Conservation (phyloP, 2,113 vertebrate species). For the Cyprinus carpio region DNA sequence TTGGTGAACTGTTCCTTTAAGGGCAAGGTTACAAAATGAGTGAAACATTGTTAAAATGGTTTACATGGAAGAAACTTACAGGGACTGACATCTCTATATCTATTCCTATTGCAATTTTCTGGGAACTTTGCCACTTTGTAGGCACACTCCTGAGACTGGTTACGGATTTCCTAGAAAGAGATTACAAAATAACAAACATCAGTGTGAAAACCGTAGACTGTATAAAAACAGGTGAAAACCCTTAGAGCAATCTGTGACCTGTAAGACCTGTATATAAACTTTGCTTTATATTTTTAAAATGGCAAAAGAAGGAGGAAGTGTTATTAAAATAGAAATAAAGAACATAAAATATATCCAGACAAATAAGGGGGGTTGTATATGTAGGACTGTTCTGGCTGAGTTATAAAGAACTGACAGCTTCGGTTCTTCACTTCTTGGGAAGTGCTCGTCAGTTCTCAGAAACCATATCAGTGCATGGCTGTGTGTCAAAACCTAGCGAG, state of each 20-base stretch:
- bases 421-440: conserved; percentile 35
- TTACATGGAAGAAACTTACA: conserved; percentile 81
- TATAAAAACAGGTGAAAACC: no score
- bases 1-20: not conserved
- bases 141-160: conserved; percentile 87
- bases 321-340: not conserved
- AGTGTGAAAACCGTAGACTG: not conserved
- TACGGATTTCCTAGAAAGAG: conserved; percentile 88
- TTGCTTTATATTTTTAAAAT: not conserved
- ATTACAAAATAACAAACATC: conserved; percentile 50
- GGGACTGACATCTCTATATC: conserved; percentile 98
- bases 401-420: conserved; percentile 29
- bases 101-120: conserved; percentile 92
- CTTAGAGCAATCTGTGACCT: no score
- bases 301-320: not conserved
- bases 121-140: conserved; percentile 92
- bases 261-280: not conserved
- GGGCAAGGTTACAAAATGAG: not conserved
- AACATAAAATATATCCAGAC: not conserved
- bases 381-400: not conserved
- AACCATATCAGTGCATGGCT: conserved; percentile 43
- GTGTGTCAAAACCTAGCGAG: conserved; percentile 5
- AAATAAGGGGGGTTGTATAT: not conserved
- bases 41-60: not conserved
- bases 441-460: conserved; percentile 50